Evolutionary conservation across 2,113 vertebrate genomes (phyloP).

Genomic region (Scatophagus argus): DNA sequence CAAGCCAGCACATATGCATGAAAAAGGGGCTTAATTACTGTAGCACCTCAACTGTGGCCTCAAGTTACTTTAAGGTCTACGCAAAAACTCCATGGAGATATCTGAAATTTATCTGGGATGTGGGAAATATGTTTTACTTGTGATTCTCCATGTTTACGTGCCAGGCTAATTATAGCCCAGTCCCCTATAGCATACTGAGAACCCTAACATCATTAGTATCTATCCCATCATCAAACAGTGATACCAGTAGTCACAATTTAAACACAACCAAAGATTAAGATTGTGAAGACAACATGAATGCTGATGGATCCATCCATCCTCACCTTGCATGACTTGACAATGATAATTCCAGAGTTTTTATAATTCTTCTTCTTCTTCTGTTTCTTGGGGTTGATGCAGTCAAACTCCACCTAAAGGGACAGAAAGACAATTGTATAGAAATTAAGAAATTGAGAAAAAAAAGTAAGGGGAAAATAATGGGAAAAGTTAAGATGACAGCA

Average conservation of each 20-base stretch:
- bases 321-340: constrained; percentile 95
- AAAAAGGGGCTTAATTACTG: too few species aligned
- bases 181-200: too few species aligned
- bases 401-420: constrained; percentile 91
- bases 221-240: neutral
- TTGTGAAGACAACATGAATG: neutral
- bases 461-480: neutral
- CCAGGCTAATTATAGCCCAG: neutral
- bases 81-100: neutral
- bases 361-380: constrained; percentile 98
- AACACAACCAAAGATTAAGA: neutral
- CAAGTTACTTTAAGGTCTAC: neutral
- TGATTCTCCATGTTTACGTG: neutral
- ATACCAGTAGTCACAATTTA: neutral
- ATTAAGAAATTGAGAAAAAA: neutral
- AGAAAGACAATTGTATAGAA: neutral
- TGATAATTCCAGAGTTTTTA: constrained; percentile 95
- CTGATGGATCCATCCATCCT: constrained; percentile 39
- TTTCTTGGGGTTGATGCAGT: constrained; percentile 98
- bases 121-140: neutral
- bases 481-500: constrained; percentile 10
- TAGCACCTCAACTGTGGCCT: too few species aligned
- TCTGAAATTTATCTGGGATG: too few species aligned
- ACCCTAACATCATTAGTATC: neutral
- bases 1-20: too few species aligned